A percentile compares a stretch with the other conserved stretches of the same genome.
These are phyloP conservation scores for Phoenoteleia sp. DNA, from an alignment of 2,888 invertebrate species.

Conservation along the genomic window DNA sequence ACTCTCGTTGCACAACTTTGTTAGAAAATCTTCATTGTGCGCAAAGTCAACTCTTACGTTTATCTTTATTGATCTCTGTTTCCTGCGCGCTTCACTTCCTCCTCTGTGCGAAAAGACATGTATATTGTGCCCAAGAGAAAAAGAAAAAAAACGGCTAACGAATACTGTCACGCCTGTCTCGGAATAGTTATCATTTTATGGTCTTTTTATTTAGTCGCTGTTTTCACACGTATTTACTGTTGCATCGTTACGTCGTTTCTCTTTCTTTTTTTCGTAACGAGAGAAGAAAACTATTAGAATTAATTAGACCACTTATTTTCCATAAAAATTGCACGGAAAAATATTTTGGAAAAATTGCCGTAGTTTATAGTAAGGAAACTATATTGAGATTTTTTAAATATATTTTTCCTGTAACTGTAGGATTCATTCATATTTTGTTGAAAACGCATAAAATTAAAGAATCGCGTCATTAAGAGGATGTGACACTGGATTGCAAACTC, in stretches of 20 bases:
- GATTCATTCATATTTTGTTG: too few species aligned
- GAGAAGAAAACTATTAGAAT: conserved; percentile 26
- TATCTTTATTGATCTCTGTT: conserved; percentile 64
- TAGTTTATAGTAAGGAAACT: too few species aligned
- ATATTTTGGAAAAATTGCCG: too few species aligned
- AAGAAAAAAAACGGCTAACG: conserved; percentile 4
- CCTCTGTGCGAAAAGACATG: conserved; percentile 29
- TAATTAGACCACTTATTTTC: conserved; percentile 21
- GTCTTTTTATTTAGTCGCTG: conserved; percentile 45
- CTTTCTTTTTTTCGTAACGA: conserved; percentile 20
- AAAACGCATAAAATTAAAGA: too few species aligned
- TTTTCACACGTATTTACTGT: conserved; percentile 46
- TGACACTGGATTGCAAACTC: too few species aligned
- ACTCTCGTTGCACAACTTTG: conserved; percentile 49
- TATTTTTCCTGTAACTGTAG: too few species aligned
- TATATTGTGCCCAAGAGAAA: conserved; percentile 14
- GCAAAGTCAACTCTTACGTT: conserved; percentile 47
- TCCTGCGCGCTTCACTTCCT: conserved; percentile 42
- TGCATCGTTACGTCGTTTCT: conserved; percentile 22
- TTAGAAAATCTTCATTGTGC: conserved; percentile 55
- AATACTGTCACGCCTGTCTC: conserved; percentile 34
- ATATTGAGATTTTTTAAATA: too few species aligned
- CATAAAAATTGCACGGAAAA: too few species aligned
- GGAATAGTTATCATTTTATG: conserved; percentile 49
- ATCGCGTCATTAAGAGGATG: too few species aligned